Evolutionary conservation across 35 echinoderm and acorn worm genomes (phyloP), one percentile per base, ranked within the genome.

Genomic region (Heliocidaris erythrogramma): DNA sequence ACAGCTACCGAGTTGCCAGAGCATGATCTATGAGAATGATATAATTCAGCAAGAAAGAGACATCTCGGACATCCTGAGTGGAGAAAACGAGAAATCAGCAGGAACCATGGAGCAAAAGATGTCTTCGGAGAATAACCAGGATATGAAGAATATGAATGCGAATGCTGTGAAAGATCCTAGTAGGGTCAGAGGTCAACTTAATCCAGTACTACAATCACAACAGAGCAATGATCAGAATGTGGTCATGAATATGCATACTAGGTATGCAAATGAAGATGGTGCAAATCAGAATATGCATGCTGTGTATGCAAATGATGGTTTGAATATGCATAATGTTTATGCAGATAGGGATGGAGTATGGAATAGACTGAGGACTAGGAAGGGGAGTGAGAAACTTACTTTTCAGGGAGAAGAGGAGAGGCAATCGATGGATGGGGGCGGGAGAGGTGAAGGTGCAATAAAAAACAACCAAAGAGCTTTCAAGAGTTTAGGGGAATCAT

Each of bases 271-370:
- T 89, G 10, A 14, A 42, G 47, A 89, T n/a, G 31, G 87, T 42
- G 31, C 47, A 48, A 89, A 89, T 89, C 65, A 78, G 65, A 78
- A 78, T 78, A 48, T 47, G 87, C 31, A 42, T 42, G 87, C 12
- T 42, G 10, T 89, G 87, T 13, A 89, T 89, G 87, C 31, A 89
- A 89, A 89, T 89, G 47, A 48, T 14, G 47, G 47, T 35, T 42
- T 89, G 47, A 89, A 89, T 89, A 89, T 89, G 87, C 87, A 89
- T 89, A 89, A 89, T 42, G 31, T 47, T 31, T 89, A 89, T 89
- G 87, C 87, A 88, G 24, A 89, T 89, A 30, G 12, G 32, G 87
- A 89, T 42, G 87, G 87, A 89, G 87, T n/a, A 2, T 2, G 13
- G 52, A 56, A 11, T 56, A 56, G 10, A 12, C 52, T 13, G 52